Percentiles rank a stretch among this genome's conserved stretches.
Conservation (phyloP, 2,113 vertebrate species). For the Calonectris borealis region DNA sequence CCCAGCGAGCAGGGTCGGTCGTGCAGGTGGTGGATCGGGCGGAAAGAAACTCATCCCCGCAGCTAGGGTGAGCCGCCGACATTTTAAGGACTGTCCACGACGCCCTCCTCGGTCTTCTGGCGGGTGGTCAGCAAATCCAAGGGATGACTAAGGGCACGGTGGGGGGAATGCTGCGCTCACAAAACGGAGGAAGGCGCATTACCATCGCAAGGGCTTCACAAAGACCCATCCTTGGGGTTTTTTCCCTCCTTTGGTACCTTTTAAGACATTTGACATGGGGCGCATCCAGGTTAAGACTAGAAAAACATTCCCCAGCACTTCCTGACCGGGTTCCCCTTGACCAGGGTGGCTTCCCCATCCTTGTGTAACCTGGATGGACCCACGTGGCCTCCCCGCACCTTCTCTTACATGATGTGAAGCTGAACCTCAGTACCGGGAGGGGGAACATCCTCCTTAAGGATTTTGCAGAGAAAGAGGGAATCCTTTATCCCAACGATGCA, state of each 20-base stretch:
- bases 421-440: not conserved
- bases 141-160: not conserved
- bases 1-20: not conserved
- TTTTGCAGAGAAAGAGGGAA: not conserved
- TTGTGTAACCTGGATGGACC: not conserved
- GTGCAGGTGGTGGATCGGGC: rapidly evolving
- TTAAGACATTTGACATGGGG: not conserved
- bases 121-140: not conserved
- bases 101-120: not conserved
- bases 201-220: not conserved
- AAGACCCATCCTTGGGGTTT: not conserved
- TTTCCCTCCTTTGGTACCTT: not conserved
- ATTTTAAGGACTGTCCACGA: not conserved
- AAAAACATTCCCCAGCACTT: not conserved
- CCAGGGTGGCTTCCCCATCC: not conserved
- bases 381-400: not conserved
- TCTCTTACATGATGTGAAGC: not conserved
- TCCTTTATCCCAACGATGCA: not conserved
- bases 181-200: not conserved
- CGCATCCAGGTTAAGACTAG: not conserved
- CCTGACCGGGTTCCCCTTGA: not conserved
- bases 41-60: not conserved
- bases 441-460: not conserved
- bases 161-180: rapidly evolving
- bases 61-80: not conserved